Evolutionary conservation across 2,797 vertebrate genomes (phyloP).

Genomic region (Saxicola maurus): DNA sequence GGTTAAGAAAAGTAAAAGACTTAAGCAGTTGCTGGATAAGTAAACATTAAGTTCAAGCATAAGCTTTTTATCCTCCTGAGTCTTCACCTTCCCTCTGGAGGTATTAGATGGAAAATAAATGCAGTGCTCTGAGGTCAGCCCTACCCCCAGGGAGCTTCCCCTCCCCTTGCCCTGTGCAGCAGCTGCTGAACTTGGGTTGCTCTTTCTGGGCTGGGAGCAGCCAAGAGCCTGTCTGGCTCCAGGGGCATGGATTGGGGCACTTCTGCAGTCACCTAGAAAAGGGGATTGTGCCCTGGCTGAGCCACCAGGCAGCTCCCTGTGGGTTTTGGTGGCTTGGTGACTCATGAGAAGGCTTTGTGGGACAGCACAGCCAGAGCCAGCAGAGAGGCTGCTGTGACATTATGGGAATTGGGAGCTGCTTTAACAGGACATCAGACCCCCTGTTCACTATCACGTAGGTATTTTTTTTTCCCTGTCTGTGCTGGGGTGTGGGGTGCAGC

Average conservation of each 20-base stretch:
- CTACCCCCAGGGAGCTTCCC: not conserved
- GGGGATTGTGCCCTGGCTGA: not conserved
- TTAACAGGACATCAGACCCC: slow-evolving; percentile 83
- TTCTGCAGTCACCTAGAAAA: not conserved
- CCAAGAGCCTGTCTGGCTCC: not conserved
- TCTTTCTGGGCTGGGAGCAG: not conserved
- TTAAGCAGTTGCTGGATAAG: slow-evolving; percentile 10
- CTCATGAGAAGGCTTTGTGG: not conserved
- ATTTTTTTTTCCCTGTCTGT: not conserved
- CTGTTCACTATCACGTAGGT: slow-evolving; percentile 86
- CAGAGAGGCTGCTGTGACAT: not conserved
- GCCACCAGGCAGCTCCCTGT: not conserved
- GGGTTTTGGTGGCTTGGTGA: not conserved
- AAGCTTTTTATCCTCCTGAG: slow-evolving; percentile 48
- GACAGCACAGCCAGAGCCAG: not conserved
- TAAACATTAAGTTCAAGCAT: not conserved
- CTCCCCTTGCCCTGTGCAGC: slow-evolving; percentile 2
- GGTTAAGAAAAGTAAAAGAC: slow-evolving; percentile 2
- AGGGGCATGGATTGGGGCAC: not conserved
- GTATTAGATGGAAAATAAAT: slow-evolving; percentile 40
- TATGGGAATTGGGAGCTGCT: slow-evolving; percentile 89
- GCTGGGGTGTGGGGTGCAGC: not conserved
- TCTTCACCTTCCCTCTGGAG: slow-evolving; percentile 10
- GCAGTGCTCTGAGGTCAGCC: not conserved
- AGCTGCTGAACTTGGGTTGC: slow-evolving; percentile 17